A percentile compares a stretch with the other conserved stretches of the same genome.
Conservation (phyloP, 30 jellyfish, hydroid and myxozoan species). For the Aurelia aurita region DNA sequence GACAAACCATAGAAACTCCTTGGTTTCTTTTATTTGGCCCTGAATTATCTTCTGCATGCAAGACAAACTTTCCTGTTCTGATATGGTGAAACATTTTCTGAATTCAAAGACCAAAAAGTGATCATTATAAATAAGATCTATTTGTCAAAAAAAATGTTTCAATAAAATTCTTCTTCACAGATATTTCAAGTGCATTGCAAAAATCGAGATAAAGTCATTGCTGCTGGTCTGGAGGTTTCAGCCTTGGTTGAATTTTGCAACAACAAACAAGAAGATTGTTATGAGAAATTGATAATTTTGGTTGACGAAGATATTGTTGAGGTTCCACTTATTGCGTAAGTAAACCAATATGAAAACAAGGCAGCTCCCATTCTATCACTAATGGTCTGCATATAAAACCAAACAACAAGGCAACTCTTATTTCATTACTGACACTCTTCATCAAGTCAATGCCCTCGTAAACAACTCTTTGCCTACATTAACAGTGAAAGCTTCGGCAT, state of each 20-base stretch:
- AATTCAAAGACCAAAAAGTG: no score
- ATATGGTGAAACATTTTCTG: no score
- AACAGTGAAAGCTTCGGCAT: no score
- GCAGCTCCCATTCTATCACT: no score
- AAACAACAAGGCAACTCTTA: no score
- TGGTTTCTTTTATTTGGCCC: not conserved
- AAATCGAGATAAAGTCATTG: constrained; percentile 66
- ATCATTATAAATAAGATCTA: no score
- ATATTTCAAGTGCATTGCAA: constrained; percentile 75
- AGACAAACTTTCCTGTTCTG: not conserved
- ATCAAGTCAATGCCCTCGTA: no score
- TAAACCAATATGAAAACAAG: not conserved
- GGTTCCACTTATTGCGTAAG: constrained; percentile 92
- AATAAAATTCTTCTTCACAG: constrained; percentile 11
- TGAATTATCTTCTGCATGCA: not conserved
- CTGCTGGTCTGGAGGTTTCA: constrained; percentile 88
- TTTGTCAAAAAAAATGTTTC: no score
- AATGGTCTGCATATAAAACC: no score
- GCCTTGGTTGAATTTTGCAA: constrained; percentile 78
- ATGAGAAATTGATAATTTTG: constrained; percentile 52
- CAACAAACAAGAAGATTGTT: constrained; percentile 71
- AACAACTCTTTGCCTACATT: no score
- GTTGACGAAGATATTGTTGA: constrained; percentile 78
- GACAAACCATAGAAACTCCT: no score
- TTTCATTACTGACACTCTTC: no score